Conservation (phyloP, 1,140 invertebrate genomes). For the Cotesia typhae region DNA sequence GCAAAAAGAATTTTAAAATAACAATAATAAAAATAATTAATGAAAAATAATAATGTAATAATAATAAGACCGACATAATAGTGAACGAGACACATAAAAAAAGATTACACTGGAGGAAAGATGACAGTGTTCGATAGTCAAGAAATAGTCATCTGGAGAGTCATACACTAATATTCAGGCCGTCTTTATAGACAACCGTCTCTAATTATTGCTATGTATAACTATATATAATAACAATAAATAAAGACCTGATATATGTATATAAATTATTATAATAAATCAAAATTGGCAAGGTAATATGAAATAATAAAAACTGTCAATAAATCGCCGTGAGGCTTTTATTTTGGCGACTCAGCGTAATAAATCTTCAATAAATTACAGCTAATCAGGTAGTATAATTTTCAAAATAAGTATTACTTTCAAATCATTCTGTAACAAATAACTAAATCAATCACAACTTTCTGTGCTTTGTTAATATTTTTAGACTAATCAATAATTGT, state of each 20-base stretch:
- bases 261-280: neutral
- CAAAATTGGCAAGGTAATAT: neutral
- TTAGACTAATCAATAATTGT: neutral
- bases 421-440: slow-evolving; percentile 8
- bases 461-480: neutral
- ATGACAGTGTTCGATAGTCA: slow-evolving; percentile 61
- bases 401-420: no score
- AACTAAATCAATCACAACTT: slow-evolving; percentile 3
- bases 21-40: no score
- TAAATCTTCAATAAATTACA: slow-evolving; percentile 2
- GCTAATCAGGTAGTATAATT: slow-evolving; percentile 1
- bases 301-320: neutral
- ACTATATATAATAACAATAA: neutral
- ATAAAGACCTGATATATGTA: neutral
- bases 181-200: slow-evolving; percentile 56
- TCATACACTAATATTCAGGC: slow-evolving; percentile 64
- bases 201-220: slow-evolving; percentile 43
- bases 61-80: slow-evolving; percentile 38
- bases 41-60: slow-evolving; percentile 28
- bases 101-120: slow-evolving; percentile 58
- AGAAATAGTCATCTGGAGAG: slow-evolving; percentile 57
- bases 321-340: slow-evolving; percentile 40
- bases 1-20: neutral
- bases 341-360: slow-evolving; percentile 21
- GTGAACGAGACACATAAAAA: slow-evolving; percentile 56